Conservation (phyloP, 92 coral and sea anemone genomes). For the Palythoa grandis region DNA sequence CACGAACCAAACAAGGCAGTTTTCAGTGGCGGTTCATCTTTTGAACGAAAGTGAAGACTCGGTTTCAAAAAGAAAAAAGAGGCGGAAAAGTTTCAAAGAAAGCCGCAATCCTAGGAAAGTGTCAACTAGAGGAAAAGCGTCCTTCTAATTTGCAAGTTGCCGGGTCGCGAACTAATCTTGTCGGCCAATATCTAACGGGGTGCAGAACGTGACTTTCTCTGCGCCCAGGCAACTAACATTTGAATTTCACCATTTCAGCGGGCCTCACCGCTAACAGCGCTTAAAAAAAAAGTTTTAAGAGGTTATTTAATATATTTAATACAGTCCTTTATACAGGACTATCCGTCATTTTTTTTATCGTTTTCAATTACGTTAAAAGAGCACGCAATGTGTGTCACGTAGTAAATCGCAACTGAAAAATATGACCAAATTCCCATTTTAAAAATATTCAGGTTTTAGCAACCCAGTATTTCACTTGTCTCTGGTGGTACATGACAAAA, state of each 20-base stretch:
- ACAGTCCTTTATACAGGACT: not conserved
- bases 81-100: slow-evolving; percentile 40
- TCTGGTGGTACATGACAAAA: slow-evolving; percentile 34
- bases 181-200: not conserved
- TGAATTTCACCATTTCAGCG: not conserved
- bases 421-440: not conserved
- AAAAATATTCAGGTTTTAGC: not conserved
- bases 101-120: slow-evolving; percentile 38
- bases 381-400: slow-evolving; percentile 9
- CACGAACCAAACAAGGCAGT: not conserved
- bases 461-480: not conserved
- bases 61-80: not conserved
- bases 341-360: not conserved
- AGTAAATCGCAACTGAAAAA: not conserved
- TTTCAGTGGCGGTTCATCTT: slow-evolving; percentile 16
- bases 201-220: slow-evolving; percentile 22
- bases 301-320: slow-evolving; percentile 11
- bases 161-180: slow-evolving; percentile 23
- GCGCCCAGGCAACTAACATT: not conserved
- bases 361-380: not conserved
- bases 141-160: slow-evolving; percentile 22
- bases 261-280: not conserved
- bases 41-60: not conserved
- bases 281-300: slow-evolving; percentile 2
- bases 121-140: slow-evolving; percentile 27